A percentile compares a stretch with the other conserved stretches of the same genome.
These are phyloP conservation scores for Macrostomum cliftonense DNA, from an alignment of 2,888 invertebrate genomes.

Conservation along the genomic window DNA sequence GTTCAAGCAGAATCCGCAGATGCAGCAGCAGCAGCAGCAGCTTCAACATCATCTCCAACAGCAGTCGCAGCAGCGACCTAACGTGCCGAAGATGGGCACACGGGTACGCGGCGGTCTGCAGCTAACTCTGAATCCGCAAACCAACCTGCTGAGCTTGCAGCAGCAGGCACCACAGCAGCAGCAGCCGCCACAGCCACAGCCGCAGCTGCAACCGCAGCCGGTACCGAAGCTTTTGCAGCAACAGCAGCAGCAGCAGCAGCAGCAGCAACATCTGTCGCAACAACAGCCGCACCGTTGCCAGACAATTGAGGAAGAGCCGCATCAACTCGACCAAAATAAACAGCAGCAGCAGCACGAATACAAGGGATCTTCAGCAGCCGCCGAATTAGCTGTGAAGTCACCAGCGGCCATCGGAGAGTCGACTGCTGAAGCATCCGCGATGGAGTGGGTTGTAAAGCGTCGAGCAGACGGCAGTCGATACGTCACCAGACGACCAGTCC, in stretches of 20 bases:
- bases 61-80: too few species aligned
- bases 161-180: neutral
- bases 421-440: constrained; percentile 17
- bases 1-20: too few species aligned
- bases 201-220: neutral
- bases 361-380: constrained; percentile 12
- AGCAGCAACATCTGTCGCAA: neutral
- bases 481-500: constrained; percentile 52
- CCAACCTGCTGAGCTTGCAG: neutral
- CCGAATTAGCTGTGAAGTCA: constrained; percentile 12
- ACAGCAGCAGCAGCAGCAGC: neutral
- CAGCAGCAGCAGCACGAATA: neutral
- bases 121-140: neutral
- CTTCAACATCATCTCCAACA: too few species aligned
- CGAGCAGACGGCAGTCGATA: constrained; percentile 57
- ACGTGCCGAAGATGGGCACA: neutral
- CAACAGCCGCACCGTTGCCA: neutral
- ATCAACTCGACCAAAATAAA: neutral
- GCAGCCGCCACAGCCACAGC: neutral
- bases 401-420: constrained; percentile 14
- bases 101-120: neutral
- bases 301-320: neutral
- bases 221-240: neutral
- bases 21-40: too few species aligned
- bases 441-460: constrained; percentile 55